Percentiles rank a stretch among this genome's conserved stretches.
Conservation (phyloP, 2,888 invertebrate species). For the Xanthorhoe designata region DNA sequence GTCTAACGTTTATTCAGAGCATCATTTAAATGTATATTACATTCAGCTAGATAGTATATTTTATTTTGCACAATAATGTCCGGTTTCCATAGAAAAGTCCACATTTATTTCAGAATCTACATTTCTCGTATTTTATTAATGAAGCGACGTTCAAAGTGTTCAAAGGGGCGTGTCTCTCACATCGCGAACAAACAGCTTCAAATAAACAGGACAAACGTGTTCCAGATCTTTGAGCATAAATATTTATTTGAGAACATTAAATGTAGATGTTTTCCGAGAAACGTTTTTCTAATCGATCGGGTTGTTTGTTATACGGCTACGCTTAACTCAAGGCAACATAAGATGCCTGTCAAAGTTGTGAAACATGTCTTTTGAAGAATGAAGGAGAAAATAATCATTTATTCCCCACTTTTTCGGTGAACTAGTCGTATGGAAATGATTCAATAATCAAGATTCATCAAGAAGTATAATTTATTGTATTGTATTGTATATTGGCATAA, state of each 20-base stretch:
- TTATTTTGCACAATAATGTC: constrained; percentile 3
- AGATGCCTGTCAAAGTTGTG: neutral
- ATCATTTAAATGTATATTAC: neutral
- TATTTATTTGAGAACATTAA: constrained; percentile 24
- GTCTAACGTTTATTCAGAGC: neutral
- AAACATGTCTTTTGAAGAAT: neutral
- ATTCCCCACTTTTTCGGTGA: neutral
- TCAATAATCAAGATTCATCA: too few species aligned
- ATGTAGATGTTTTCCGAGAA: constrained; percentile 18
- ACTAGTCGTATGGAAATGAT: neutral
- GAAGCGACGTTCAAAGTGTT: constrained; percentile 29
- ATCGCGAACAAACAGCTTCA: constrained; percentile 24
- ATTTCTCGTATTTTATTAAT: constrained; percentile 27
- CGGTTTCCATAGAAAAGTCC: neutral
- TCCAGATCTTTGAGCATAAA: constrained; percentile 17
- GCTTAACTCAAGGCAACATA: neutral
- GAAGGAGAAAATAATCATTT: neutral
- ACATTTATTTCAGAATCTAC: constrained; percentile 8
- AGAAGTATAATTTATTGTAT: too few species aligned
- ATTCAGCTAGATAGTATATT: neutral
- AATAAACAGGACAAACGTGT: constrained; percentile 24
- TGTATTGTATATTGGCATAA: neutral
- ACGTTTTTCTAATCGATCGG: constrained; percentile 20
- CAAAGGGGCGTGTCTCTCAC: constrained; percentile 21
- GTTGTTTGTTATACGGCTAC: neutral